A percentile compares a stretch with the other conserved stretches of the same genome.
These are phyloP conservation scores for Polypedilum pembai DNA, from an alignment of 1,140 invertebrate genomes.

Conservation along the genomic window DNA sequence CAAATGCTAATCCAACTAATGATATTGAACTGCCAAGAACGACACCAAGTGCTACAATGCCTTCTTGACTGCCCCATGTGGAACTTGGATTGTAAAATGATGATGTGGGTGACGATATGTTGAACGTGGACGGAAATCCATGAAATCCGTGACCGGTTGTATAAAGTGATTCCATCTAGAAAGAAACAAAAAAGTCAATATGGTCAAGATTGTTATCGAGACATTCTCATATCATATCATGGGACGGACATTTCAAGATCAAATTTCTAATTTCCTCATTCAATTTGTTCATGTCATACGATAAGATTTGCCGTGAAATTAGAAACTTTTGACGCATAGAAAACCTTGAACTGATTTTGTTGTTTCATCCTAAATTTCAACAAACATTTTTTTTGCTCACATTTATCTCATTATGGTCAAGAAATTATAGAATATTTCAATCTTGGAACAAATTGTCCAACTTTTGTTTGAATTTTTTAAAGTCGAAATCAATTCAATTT, in stretches of 20 bases:
- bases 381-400: too few relatives aligned
- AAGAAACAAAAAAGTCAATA: not conserved
- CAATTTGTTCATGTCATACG: too few relatives aligned
- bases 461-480: too few relatives aligned
- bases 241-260: not conserved
- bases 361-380: too few relatives aligned
- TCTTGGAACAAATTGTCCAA: too few relatives aligned
- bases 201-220: not conserved
- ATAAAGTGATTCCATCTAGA: constrained; percentile 46
- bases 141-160: constrained; percentile 41
- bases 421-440: too few relatives aligned
- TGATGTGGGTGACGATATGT: constrained; percentile 37
- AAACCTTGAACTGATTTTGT: too few relatives aligned
- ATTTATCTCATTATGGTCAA: too few relatives aligned
- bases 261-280: not conserved
- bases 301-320: too few relatives aligned
- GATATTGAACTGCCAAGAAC: constrained; percentile 60
- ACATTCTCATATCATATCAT: not conserved
- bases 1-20: constrained; percentile 58
- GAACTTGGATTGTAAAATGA: constrained; percentile 34
- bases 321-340: too few relatives aligned
- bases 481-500: too few relatives aligned
- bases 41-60: constrained; percentile 54
- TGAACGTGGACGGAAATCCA: constrained; percentile 42
- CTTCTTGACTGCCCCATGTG: constrained; percentile 46